phyloP scores from a whole-genome alignment of 2,888 invertebrate genomes.

The Limnephilus auricula region DNA sequence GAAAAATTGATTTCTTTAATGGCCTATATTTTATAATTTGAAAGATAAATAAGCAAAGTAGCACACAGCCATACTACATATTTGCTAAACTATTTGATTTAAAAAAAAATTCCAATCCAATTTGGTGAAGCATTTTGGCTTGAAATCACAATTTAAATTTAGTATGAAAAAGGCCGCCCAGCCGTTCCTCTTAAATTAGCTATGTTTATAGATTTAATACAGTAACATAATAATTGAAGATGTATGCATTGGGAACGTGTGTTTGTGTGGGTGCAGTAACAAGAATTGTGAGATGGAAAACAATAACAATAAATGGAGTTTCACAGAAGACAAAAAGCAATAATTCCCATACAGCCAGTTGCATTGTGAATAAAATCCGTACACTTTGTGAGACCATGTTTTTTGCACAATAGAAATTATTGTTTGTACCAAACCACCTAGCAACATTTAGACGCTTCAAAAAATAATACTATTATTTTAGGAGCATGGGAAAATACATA shows the following conservation, averaged over 20 bases:
- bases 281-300: constrained; percentile 6
- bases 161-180: too few relatives aligned
- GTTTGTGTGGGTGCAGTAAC: not conserved
- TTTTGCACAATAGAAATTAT: constrained; percentile 48
- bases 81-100: too few relatives aligned
- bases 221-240: not conserved
- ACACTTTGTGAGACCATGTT: constrained; percentile 12
- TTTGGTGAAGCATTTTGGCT: too few relatives aligned
- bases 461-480: not conserved
- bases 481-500: not conserved
- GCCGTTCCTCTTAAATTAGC: not conserved
- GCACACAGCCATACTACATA: too few relatives aligned
- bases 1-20: too few relatives aligned
- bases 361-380: constrained; percentile 30
- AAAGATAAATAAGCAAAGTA: too few relatives aligned
- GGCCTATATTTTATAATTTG: too few relatives aligned
- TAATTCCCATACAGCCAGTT: constrained; percentile 22
- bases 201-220: not conserved
- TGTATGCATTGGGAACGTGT: not conserved
- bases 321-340: constrained; percentile 39
- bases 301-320: constrained; percentile 25
- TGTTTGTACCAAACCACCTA: not conserved
- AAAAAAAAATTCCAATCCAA: too few relatives aligned
- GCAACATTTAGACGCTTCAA: not conserved
- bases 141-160: too few relatives aligned